Evolutionary conservation across 1,140 invertebrate species (phyloP), one percentile per base, ranked within the genome.

Genomic region (Odontomachus brunneus): DNA sequence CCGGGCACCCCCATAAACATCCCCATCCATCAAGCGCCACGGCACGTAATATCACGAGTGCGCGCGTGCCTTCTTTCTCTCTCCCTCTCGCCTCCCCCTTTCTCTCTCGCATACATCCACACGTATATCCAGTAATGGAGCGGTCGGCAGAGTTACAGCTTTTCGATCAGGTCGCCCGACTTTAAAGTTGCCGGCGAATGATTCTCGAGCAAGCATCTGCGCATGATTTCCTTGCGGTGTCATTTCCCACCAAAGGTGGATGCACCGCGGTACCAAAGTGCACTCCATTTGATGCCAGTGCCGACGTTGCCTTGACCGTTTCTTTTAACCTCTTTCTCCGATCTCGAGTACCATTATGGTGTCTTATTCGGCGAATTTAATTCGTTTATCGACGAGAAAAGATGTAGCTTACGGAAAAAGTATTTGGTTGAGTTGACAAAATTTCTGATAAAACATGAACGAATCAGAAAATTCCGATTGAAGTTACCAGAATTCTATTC

Each of bases 21-120:
- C 59, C 48, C 55, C 63, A 82, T 87, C 76, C 75, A 82, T 88
- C 85, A 88, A 74, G 22, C 14, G 33, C 66, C 53, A n/a, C 59
- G 59, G 53, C 60, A 44, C 24, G 59, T 67, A 48, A 22, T 87
- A 78, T 86, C 22, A 33, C 33, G 24, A 81, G 44, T 60, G 44
- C 53, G 24, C 19, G 55, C 12, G 33, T 44, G 5, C 9, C 15
- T 22, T 44, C 38, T 44, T 33, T 33, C 29, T 33, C 29, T 33
- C 29, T 3, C 29, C 9, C 38, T 44, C 38, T 44, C 38, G 3
- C 38, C 38, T 44, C 38, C 9, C 38, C 9, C 38, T 44, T 7
- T 44, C 3, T 59, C 49, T 2, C 22, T 3, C 26, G 66, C 7
- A 24, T 17, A 3, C 12, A 38, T 29, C 9, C 44, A 67, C n/a